Conservation (phyloP, 35 echinoderm and acorn worm species). For the Apostichopus japonicus region DNA sequence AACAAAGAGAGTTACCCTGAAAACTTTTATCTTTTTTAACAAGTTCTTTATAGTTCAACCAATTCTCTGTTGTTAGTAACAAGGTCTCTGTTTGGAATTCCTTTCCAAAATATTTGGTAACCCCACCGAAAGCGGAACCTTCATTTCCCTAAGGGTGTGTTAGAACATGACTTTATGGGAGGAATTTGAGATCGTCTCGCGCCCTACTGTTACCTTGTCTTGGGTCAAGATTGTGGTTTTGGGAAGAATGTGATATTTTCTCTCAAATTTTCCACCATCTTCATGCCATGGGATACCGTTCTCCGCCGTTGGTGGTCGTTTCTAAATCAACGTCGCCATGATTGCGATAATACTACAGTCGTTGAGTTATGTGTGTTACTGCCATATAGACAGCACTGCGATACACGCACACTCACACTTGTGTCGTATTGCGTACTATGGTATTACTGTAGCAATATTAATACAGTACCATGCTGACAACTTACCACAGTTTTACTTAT, state of each 20-base stretch:
- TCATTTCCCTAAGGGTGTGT: constrained; percentile 26
- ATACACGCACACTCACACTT: neutral
- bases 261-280: neutral
- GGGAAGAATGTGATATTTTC: neutral
- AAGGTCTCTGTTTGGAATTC: constrained; percentile 39
- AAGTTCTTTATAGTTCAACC: constrained; percentile 14
- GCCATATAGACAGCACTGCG: too few species aligned
- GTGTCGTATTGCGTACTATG: neutral
- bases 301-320: neutral
- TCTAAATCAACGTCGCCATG: neutral
- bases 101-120: constrained; percentile 46
- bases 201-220: constrained; percentile 17
- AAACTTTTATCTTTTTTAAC: neutral
- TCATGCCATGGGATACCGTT: neutral
- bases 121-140: constrained; percentile 23
- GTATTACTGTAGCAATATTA: neutral
- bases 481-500: too few species aligned
- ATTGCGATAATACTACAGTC: too few species aligned
- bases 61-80: constrained; percentile 47
- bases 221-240: constrained; percentile 8
- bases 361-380: too few species aligned
- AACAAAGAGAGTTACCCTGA: constrained; percentile 22
- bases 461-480: neutral
- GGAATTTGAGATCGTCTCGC: neutral
- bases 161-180: constrained; percentile 21